These are phyloP conservation scores for Oryzaephilus surinamensis DNA, from an alignment of 1,140 invertebrate species.

Conservation along the genomic window DNA sequence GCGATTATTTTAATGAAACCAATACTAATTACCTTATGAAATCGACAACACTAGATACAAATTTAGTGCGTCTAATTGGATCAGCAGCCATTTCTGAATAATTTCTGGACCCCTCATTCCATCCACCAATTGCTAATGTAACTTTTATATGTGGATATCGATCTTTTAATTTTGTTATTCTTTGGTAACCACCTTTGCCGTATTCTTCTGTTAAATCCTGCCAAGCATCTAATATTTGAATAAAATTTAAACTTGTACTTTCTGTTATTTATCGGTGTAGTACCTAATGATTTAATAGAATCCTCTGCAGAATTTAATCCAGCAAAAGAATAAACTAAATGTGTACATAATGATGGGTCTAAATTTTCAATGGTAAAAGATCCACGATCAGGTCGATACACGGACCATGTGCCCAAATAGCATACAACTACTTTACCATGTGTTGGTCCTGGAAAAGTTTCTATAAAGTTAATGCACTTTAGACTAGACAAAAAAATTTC, in stretches of 20 bases:
- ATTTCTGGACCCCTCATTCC: slow-evolving; percentile 75
- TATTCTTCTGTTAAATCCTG: slow-evolving; percentile 65
- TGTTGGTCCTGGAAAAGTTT: slow-evolving; percentile 34
- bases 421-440: slow-evolving; percentile 63
- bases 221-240: slow-evolving; percentile 50
- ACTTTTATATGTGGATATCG: slow-evolving; percentile 65
- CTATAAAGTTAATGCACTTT: too few relatives aligned
- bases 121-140: slow-evolving; percentile 73
- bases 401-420: slow-evolving; percentile 69
- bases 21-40: slow-evolving; percentile 57
- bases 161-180: slow-evolving; percentile 53
- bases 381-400: slow-evolving; percentile 54
- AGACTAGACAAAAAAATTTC: too few relatives aligned
- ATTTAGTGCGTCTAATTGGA: slow-evolving; percentile 43
- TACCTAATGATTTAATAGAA: slow-evolving; percentile 55
- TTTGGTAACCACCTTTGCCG: slow-evolving; percentile 59
- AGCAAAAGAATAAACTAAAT: slow-evolving; percentile 80
- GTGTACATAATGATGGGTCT: slow-evolving; percentile 71
- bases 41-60: slow-evolving; percentile 50
- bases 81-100: slow-evolving; percentile 64
- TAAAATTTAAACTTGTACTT: background rate
- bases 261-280: slow-evolving; percentile 1
- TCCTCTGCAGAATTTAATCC: slow-evolving; percentile 55
- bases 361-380: slow-evolving; percentile 57
- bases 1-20: too few relatives aligned